Conservation (phyloP, 1,140 invertebrate species). For the Drosophila oshimai region DNA sequence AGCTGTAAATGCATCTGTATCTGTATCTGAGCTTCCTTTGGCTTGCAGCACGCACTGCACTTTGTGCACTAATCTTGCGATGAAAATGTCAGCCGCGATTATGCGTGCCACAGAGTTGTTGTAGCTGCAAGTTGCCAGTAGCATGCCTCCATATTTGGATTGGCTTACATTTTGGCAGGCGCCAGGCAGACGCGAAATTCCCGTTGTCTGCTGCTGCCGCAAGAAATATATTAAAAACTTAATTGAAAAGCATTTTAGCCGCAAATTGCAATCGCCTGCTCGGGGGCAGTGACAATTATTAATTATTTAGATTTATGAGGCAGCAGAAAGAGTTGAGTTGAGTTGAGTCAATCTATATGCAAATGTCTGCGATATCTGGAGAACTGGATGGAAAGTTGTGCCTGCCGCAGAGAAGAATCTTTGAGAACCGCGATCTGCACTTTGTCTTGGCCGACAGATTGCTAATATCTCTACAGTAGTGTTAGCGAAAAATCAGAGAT, state of each 20-base stretch:
- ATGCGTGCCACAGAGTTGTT: slow-evolving; percentile 30
- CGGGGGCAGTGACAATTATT: slow-evolving; percentile 50
- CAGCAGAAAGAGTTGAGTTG: not conserved
- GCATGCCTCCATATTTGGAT: slow-evolving; percentile 55
- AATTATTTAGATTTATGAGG: slow-evolving; percentile 71
- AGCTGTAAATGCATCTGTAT: slow-evolving; percentile 18
- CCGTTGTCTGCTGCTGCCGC: slow-evolving; percentile 20
- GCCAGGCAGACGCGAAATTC: slow-evolving; percentile 58
- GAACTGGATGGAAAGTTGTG: not conserved
- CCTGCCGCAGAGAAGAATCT: not conserved
- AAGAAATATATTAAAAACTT: slow-evolving; percentile 58
- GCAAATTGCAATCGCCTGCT: slow-evolving; percentile 28
- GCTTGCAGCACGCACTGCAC: slow-evolving; percentile 47
- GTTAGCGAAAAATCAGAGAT: not conserved
- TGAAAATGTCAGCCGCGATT: slow-evolving; percentile 71
- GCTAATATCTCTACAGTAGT: slow-evolving; percentile 8
- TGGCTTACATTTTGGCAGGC: slow-evolving; percentile 67
- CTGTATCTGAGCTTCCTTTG: slow-evolving; percentile 22
- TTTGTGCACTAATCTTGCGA: slow-evolving; percentile 69
- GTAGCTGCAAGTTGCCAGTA: slow-evolving; percentile 9
- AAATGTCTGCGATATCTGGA: slow-evolving; percentile 29
- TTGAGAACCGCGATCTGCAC: slow-evolving; percentile 18
- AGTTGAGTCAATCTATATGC: slow-evolving; percentile 58
- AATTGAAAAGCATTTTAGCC: slow-evolving; percentile 62
- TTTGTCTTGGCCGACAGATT: slow-evolving; percentile 24